These are phyloP conservation scores for Campylomormyrus numenius DNA, from an alignment of 2,113 vertebrate genomes.

Conservation along the genomic window DNA sequence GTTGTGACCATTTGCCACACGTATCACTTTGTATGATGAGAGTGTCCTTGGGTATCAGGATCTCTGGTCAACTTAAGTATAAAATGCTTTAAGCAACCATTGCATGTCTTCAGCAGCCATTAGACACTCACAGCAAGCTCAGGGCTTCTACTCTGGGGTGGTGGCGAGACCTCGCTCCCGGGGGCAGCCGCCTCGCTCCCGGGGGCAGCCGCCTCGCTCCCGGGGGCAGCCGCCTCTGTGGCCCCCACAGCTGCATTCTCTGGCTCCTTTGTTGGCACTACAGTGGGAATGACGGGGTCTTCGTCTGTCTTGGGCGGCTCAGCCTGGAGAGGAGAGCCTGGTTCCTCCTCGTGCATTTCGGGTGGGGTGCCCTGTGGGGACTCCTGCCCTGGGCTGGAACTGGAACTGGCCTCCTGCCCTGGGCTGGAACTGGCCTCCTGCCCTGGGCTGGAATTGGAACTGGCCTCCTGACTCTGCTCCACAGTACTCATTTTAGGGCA, in stretches of 20 bases:
- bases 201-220: not conserved
- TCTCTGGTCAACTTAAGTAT: not conserved
- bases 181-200: not conserved
- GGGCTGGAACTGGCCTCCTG: constrained; percentile 7
- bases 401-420: constrained; percentile 14
- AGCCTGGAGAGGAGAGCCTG: not conserved
- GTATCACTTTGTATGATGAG: not conserved
- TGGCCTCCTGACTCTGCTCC: not conserved
- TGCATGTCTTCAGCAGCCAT: not conserved
- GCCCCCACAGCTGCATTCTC: not conserved
- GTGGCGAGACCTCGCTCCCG: not conserved
- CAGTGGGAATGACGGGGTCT: not conserved
- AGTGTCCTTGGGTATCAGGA: not conserved
- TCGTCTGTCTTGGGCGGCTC: not conserved
- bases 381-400: constrained; percentile 8
- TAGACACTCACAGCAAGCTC: constrained; percentile 9
- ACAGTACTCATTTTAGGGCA: not conserved
- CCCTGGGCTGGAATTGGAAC: constrained; percentile 10
- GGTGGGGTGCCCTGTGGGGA: constrained; percentile 17
- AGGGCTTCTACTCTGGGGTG: not conserved
- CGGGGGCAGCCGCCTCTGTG: not conserved
- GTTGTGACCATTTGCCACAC: not conserved
- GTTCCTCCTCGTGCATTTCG: not conserved
- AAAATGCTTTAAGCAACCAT: not conserved
- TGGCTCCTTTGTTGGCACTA: not conserved